Conservation (phyloP, 2,113 vertebrate genomes). For the Chrysochloris asiatica region DNA sequence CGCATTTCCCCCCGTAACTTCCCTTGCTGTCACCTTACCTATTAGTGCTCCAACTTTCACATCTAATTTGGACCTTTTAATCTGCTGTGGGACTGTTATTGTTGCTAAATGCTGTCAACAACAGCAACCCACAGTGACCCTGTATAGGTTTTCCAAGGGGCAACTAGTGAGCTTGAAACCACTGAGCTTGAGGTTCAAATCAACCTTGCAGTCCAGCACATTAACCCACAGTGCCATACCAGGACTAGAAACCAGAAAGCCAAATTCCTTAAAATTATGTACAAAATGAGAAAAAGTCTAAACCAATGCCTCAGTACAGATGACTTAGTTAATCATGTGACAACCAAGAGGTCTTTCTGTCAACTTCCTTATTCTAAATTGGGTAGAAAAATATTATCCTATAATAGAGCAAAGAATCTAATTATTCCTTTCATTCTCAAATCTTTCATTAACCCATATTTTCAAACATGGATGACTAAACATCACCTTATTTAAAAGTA, state of each 20-base stretch:
- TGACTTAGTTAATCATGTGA: slow-evolving; percentile 6
- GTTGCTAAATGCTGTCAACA: no score
- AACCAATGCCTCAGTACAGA: neutral
- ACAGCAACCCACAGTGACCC: no score
- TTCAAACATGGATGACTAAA: neutral
- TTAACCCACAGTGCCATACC: no score
- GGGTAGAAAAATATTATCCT: neutral
- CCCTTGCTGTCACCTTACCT: neutral
- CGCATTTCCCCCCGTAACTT: neutral
- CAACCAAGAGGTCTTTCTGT: neutral
- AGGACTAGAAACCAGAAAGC: slow-evolving; percentile 9
- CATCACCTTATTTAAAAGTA: neutral
- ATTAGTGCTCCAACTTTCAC: neutral
- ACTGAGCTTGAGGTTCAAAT: no score
- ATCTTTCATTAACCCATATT: neutral
- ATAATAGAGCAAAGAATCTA: slow-evolving; percentile 26
- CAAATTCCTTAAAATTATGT: slow-evolving; percentile 18
- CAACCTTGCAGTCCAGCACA: no score
- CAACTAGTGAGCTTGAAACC: no score
- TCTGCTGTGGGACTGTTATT: neutral
- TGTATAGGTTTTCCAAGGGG: no score
- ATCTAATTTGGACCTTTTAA: slow-evolving; percentile 7
- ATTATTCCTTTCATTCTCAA: neutral
- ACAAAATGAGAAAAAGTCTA: slow-evolving; percentile 42
- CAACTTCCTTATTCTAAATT: slow-evolving; percentile 27